phyloP scores from a whole-genome alignment of 1,140 invertebrate genomes.

The Akabosia matsudoensis region DNA sequence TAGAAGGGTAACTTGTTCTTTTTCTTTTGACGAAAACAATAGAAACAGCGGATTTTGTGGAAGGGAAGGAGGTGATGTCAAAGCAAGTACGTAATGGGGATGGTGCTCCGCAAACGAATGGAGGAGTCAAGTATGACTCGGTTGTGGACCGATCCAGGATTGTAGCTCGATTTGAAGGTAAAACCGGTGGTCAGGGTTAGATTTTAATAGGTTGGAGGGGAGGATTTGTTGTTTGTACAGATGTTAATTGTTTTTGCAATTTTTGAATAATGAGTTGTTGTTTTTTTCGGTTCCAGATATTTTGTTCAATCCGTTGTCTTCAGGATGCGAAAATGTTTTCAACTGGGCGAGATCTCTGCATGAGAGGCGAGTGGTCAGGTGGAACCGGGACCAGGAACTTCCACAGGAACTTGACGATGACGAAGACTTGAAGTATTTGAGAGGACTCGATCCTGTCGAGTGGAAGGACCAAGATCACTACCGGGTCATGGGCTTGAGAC shows the following conservation, averaged over 20 bases:
- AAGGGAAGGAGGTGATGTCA: too few relatives aligned
- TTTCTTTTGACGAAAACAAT: too few relatives aligned
- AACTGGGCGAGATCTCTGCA: neutral
- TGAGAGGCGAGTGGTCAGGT: constrained; percentile 13
- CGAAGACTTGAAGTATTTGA: constrained; percentile 78
- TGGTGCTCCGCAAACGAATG: neutral
- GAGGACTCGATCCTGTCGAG: constrained; percentile 89
- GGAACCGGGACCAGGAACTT: neutral
- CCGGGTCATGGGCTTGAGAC: constrained; percentile 81
- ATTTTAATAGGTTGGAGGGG: neutral
- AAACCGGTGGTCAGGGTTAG: too few relatives aligned
- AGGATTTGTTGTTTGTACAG: too few relatives aligned
- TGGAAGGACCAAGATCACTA: constrained; percentile 99
- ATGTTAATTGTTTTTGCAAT: too few relatives aligned
- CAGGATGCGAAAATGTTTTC: constrained; percentile 18
- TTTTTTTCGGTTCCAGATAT: neutral
- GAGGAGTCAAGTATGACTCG: neutral
- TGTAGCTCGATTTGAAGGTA: neutral
- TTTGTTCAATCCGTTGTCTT: constrained; percentile 31
- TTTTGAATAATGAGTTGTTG: neutral
- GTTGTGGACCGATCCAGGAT: neutral
- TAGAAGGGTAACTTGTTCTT: too few relatives aligned
- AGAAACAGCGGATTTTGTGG: too few relatives aligned
- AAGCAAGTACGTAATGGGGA: neutral
- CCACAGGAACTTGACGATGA: constrained; percentile 52